phyloP scores from a whole-genome alignment of 2,797 vertebrate genomes.

The Simalia tracyae region DNA sequence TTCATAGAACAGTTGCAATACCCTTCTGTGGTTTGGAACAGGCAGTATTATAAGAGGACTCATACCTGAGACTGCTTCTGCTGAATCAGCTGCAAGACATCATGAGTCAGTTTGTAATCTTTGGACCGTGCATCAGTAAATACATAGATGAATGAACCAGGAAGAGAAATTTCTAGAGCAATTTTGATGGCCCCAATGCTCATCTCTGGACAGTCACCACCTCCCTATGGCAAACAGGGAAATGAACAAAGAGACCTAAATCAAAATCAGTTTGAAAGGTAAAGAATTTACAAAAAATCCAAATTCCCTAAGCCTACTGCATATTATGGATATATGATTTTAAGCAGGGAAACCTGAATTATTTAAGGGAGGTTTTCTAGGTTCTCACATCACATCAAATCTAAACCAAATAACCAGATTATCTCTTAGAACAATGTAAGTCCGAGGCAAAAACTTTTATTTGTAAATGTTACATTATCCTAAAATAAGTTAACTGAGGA shows the following conservation, averaged over 20 bases:
- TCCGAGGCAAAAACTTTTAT: not conserved
- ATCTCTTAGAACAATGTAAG: not conserved
- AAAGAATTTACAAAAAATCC: not conserved
- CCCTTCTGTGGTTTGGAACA: not conserved
- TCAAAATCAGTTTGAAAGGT: not conserved
- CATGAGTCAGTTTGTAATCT: constrained; percentile 90
- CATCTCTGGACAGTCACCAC: constrained; percentile 99
- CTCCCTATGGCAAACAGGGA: constrained; percentile 78
- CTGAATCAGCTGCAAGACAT: constrained; percentile 96
- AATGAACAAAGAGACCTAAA: not conserved
- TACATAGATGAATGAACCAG: constrained; percentile 96
- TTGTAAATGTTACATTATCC: not conserved
- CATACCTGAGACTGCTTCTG: constrained; percentile 97
- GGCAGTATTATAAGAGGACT: not conserved
- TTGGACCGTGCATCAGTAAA: constrained; percentile 98
- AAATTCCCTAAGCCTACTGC: not conserved
- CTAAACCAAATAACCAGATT: not conserved
- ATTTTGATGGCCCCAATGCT: constrained; percentile 98
- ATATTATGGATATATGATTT: not conserved
- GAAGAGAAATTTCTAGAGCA: constrained; percentile 94
- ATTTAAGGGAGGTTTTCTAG: not conserved
- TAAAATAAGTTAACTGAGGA: not conserved
- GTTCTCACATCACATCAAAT: not conserved
- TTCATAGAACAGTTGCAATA: not conserved
- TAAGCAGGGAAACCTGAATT: not conserved